Percentiles rank a stretch among this genome's conserved stretches.
Conservation (phyloP, 2,888 invertebrate species). For the Merodon equestris region DNA sequence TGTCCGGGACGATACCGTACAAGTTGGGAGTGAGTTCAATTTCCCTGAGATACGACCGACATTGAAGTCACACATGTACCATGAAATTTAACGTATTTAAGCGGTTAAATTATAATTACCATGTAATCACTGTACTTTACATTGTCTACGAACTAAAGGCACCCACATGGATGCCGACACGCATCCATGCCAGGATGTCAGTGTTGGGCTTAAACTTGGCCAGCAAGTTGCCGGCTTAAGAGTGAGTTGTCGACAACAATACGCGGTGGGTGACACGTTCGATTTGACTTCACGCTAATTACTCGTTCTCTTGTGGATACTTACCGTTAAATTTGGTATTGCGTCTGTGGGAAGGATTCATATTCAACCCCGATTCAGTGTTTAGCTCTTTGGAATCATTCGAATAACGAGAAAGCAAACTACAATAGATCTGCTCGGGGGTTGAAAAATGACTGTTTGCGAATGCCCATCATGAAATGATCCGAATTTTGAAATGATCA, state of each 20-base stretch:
- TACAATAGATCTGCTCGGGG: no score
- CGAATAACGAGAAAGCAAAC: no score
- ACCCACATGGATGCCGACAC: slow-evolving; percentile 30
- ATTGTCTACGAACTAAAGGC: slow-evolving; percentile 35
- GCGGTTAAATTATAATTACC: slow-evolving; percentile 65
- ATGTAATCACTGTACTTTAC: slow-evolving; percentile 55
- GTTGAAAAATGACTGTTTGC: no score
- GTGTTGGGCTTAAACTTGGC: no score
- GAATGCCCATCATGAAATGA: no score
- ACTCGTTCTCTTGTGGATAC: slow-evolving; percentile 64
- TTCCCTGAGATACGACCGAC: slow-evolving; percentile 39
- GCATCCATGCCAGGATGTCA: slow-evolving; percentile 15
- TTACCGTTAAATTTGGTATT: slow-evolving; percentile 61
- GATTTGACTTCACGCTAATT: slow-evolving; percentile 66
- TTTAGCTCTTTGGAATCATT: no score
- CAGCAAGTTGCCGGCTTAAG: no score
- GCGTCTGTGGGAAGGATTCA: no score
- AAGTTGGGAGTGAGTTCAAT: slow-evolving; percentile 31
- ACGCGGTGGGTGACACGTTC: slow-evolving; percentile 33
- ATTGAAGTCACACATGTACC: slow-evolving; percentile 61
- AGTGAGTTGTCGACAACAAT: no score
- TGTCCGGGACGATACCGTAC: neutral
- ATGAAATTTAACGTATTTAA: slow-evolving; percentile 66
- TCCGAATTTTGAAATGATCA: no score
- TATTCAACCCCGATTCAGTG: no score